Conservation (phyloP, 2,888 invertebrate genomes). For the Drosophila robusta region DNA sequence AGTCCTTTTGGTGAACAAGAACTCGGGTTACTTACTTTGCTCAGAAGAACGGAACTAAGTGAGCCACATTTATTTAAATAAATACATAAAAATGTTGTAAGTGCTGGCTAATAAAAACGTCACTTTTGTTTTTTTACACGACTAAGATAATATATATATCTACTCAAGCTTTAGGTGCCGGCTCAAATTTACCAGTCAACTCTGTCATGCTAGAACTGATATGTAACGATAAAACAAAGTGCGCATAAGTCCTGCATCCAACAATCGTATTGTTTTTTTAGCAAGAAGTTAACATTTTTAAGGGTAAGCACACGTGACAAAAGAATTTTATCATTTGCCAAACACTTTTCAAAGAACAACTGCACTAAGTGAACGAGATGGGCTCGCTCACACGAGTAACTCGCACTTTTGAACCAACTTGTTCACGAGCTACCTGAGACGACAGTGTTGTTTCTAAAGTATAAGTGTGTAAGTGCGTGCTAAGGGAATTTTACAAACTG, state of each 20-base stretch:
- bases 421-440: slow-evolving; percentile 23
- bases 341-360: slow-evolving; percentile 2
- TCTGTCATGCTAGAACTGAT: slow-evolving; percentile 3
- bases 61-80: slow-evolving; percentile 13
- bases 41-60: slow-evolving; percentile 1
- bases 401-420: slow-evolving; percentile 20
- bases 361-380: slow-evolving; percentile 9
- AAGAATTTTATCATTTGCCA: no score
- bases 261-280: not conserved
- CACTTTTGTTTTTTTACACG: slow-evolving; percentile 12
- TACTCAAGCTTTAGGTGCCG: not conserved
- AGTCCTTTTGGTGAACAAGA: not conserved
- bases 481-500: slow-evolving; percentile 57
- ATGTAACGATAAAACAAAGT: slow-evolving; percentile 3
- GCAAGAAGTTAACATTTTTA: slow-evolving; percentile 1
- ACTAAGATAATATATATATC: slow-evolving; percentile 1
- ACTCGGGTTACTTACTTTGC: not conserved
- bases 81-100: not conserved
- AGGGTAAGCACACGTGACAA: not conserved
- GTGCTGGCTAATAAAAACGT: slow-evolving; percentile 2
- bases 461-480: slow-evolving; percentile 54
- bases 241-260: slow-evolving; percentile 4
- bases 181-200: slow-evolving; percentile 3
- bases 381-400: slow-evolving; percentile 5
- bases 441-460: slow-evolving; percentile 55